Evolutionary conservation across 1,140 invertebrate species (phyloP).

Genomic region (Leguminivora glycinivorella): DNA sequence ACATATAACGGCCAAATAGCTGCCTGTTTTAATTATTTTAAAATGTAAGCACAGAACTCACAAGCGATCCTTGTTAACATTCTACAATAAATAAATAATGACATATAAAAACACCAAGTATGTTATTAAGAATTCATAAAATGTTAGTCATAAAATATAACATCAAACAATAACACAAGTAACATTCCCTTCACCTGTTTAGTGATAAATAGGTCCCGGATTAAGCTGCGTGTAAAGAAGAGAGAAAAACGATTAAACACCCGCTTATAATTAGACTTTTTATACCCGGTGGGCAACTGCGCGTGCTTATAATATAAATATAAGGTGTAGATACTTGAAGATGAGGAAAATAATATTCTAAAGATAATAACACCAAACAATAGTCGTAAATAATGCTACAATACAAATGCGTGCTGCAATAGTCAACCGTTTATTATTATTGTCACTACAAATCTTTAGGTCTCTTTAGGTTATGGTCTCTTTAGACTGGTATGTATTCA

Average conservation of each 20-base stretch:
- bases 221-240: constrained; percentile 80
- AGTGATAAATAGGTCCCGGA: constrained; percentile 80
- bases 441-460: too few relatives aligned
- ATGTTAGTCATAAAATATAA: constrained; percentile 29
- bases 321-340: constrained; percentile 25
- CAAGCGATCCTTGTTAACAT: not conserved
- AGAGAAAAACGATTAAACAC: constrained; percentile 51
- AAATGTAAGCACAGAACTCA: not conserved
- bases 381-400: not conserved
- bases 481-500: not conserved
- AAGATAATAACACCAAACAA: not conserved
- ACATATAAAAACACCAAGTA: not conserved
- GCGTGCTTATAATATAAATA: constrained; percentile 34
- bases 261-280: not conserved
- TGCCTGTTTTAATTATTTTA: not conserved
- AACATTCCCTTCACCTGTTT: constrained; percentile 78
- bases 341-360: not conserved
- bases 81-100: not conserved
- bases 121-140: not conserved
- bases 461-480: too few relatives aligned
- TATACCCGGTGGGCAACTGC: not conserved
- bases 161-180: constrained; percentile 57
- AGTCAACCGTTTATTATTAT: too few relatives aligned
- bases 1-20: not conserved
- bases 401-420: too few relatives aligned